phyloP scores from a whole-genome alignment of 2,113 vertebrate genomes.

The Elephantulus edwardii region DNA sequence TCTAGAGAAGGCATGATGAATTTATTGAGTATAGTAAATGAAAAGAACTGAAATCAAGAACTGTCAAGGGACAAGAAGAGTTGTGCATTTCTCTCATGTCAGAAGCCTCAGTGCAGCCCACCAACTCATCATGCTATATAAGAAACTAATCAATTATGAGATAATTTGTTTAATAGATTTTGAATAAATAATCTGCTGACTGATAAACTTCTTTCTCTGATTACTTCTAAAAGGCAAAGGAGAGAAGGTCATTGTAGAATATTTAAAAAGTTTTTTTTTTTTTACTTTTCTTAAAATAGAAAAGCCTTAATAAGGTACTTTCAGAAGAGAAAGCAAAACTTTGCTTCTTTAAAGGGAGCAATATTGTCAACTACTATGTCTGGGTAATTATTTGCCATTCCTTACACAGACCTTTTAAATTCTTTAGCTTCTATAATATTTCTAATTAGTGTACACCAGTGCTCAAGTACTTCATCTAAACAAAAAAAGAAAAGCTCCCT shows the following conservation, averaged over 20 bases:
- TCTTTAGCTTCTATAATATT: background rate
- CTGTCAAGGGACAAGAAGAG: background rate
- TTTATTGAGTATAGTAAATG: background rate
- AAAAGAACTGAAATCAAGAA: constrained; percentile 10
- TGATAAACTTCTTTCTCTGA: background rate
- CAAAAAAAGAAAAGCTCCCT: too few species aligned
- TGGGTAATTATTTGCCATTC: rapidly evolving
- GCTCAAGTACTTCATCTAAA: background rate
- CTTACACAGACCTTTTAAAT: background rate
- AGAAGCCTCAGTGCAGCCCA: background rate
- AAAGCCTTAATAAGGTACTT: background rate
- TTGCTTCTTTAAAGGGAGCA: background rate
- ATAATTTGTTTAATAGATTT: constrained; percentile 69
- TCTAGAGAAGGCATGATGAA: constrained; percentile 19
- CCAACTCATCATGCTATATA: background rate
- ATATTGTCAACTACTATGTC: background rate
- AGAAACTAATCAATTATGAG: constrained; percentile 50
- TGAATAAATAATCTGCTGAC: constrained; percentile 35
- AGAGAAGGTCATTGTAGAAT: background rate
- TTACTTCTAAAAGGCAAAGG: constrained; percentile 37
- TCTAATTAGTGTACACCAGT: background rate
- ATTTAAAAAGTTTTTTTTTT: background rate
- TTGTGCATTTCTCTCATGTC: constrained; percentile 14
- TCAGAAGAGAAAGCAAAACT: background rate
- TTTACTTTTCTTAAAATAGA: background rate